Evolutionary conservation across 2,113 vertebrate genomes (phyloP), one percentile per base, ranked within the genome.

Genomic region (Jacana jacana): DNA sequence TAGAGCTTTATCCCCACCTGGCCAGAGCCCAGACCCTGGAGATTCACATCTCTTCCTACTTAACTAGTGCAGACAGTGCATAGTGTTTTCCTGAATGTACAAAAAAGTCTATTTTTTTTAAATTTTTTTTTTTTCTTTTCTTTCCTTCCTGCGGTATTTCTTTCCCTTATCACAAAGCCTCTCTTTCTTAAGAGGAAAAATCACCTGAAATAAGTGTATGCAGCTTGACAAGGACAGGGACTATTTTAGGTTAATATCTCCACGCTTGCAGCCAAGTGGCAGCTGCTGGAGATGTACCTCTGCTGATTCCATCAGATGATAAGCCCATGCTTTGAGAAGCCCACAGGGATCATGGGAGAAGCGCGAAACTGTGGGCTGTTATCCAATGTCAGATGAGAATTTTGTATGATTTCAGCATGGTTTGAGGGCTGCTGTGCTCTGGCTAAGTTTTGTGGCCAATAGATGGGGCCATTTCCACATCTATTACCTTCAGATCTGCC

Each of bases 341-440:
- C 17, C 48, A 33, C 2, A 2, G 18, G 42, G n/a, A 4, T 23
- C 4, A 6, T 0, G 19, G 46, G 20, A 81, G 7, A 54, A 85
- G 17, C 0, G 2, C 30, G 7, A 52, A 11, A 39, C 13, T 0
- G 16, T 27, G 15, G 4, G 4, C 0, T 23, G 10, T 63, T 33
- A 7, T 13, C 10, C 3, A 2, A 5, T 0, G 6, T 3, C 0
- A 4, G 40, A 5, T 1, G 9, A 69, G 30, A 25, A 6, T 33
- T 65, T 11, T 7, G 10, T 4, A 10, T 10, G 11, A 16, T 79
- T 81, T 60, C 46, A 18, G 16, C 1, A 5, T 0, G 13, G 3
- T 77, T 66, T 30, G 46, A 63, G 19, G 51, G 18, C 55, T n/a
- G 7, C 19, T 2, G 22, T 12, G 68, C 68, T 27, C 57, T 0